phyloP scores from a whole-genome alignment of 2,888 invertebrate genomes.

The Resseliella maxima region DNA sequence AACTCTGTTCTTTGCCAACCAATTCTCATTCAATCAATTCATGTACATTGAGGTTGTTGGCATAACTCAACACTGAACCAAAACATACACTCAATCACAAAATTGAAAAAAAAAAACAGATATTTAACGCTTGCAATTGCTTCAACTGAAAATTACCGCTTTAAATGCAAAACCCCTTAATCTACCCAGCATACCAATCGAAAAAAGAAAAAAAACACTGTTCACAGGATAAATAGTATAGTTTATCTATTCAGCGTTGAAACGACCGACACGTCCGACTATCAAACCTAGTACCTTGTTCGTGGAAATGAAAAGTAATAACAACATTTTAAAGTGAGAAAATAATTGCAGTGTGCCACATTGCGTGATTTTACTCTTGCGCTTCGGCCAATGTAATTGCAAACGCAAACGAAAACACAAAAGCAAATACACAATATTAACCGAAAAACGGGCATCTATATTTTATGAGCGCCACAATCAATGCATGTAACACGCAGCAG shows the following conservation, averaged over 20 bases:
- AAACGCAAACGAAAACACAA: background rate
- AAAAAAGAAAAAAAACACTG: background rate
- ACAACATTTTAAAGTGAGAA: slow-evolving; percentile 48
- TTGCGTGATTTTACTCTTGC: slow-evolving; percentile 16
- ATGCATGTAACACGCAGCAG: slow-evolving; percentile 34
- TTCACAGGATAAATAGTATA: background rate
- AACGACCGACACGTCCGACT: background rate
- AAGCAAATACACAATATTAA: background rate
- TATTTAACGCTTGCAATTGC: slow-evolving; percentile 1
- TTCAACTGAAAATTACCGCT: background rate
- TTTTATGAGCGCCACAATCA: slow-evolving; percentile 21
- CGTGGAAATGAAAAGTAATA: slow-evolving; percentile 7
- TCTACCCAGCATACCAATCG: background rate
- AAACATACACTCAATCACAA: too few species aligned
- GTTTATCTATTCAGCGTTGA: slow-evolving; percentile 34
- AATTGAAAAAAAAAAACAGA: background rate
- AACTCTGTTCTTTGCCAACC: background rate
- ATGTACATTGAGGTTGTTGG: background rate
- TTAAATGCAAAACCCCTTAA: slow-evolving; percentile 49
- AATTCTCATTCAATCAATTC: background rate
- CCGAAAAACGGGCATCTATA: background rate
- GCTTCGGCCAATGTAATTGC: background rate
- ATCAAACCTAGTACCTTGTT: background rate
- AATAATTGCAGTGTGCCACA: slow-evolving; percentile 31
- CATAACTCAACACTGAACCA: background rate